Percentiles rank a stretch among this genome's conserved stretches.
These are phyloP conservation scores for Orthonychiurus folsomi DNA, from an alignment of 2,888 invertebrate species.

Conservation along the genomic window DNA sequence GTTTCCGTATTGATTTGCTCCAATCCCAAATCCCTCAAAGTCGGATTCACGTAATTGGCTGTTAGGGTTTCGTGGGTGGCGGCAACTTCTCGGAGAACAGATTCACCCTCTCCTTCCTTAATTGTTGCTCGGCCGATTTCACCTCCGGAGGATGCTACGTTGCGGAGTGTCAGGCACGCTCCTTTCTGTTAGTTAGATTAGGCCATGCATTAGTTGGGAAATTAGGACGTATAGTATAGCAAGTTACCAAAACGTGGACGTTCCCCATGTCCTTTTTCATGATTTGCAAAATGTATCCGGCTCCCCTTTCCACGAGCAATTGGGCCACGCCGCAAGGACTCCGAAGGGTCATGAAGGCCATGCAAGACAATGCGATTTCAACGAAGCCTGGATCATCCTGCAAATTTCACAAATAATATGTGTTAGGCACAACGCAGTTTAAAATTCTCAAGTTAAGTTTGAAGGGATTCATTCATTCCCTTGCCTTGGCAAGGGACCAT, in stretches of 20 bases:
- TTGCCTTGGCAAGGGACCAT: background rate
- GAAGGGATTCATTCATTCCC: too few relatives aligned
- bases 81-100: slow-evolving; percentile 20
- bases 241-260: slow-evolving; percentile 19
- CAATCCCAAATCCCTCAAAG: slow-evolving; percentile 22
- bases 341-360: slow-evolving; percentile 27
- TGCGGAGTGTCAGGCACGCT: slow-evolving; percentile 27
- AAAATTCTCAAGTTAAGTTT: too few relatives aligned
- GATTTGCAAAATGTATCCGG: slow-evolving; percentile 20
- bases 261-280: slow-evolving; percentile 20
- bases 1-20: background rate
- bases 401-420: background rate
- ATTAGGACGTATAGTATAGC: slow-evolving; percentile 1
- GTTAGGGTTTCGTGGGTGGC: slow-evolving; percentile 21
- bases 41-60: slow-evolving; percentile 28
- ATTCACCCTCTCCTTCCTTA: slow-evolving; percentile 20
- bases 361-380: slow-evolving; percentile 28
- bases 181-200: slow-evolving; percentile 27
- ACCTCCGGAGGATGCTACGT: slow-evolving; percentile 27
- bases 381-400: slow-evolving; percentile 25
- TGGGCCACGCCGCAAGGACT: slow-evolving; percentile 26
- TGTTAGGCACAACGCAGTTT: too few relatives aligned
- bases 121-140: slow-evolving; percentile 19
- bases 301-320: slow-evolving; percentile 25
- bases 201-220: background rate